Evolutionary conservation across 2,888 invertebrate genomes (phyloP).

Genomic region (Dinocampus coccinellae): DNA sequence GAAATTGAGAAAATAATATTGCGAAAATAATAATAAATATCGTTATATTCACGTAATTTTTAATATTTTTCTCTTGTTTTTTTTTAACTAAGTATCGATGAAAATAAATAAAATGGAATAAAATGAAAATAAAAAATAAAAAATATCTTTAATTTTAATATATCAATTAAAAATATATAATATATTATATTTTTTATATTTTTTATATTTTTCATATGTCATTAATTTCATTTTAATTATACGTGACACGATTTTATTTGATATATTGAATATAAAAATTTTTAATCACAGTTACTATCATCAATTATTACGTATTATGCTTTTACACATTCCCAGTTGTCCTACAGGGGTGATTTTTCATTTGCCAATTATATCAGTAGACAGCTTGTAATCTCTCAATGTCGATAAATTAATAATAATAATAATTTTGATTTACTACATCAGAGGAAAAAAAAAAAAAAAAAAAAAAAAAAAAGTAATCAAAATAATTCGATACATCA

Average conservation of each 20-base stretch:
- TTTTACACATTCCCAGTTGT: constrained; percentile 21
- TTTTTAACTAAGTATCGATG: neutral
- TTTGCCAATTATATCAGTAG: constrained; percentile 50
- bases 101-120: no score
- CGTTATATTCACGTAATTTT: no score
- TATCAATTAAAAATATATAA: no score
- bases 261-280: no score
- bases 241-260: constrained; percentile 16
- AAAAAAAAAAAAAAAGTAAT: constrained; percentile 12
- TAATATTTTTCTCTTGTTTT: neutral
- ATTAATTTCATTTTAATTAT: constrained; percentile 65
- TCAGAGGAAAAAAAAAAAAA: neutral
- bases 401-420: constrained; percentile 16
- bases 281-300: constrained; percentile 49
- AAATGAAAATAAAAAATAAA: no score
- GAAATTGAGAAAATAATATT: constrained; percentile 13
- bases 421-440: neutral
- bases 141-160: no score
- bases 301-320: constrained; percentile 59
- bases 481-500: no score
- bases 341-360: constrained; percentile 28
- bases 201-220: neutral
- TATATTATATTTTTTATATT: no score
- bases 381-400: constrained; percentile 51
- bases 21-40: no score